phyloP scores from a whole-genome alignment of 2,888 invertebrate genomes.

The Philhelius pedissequus region DNA sequence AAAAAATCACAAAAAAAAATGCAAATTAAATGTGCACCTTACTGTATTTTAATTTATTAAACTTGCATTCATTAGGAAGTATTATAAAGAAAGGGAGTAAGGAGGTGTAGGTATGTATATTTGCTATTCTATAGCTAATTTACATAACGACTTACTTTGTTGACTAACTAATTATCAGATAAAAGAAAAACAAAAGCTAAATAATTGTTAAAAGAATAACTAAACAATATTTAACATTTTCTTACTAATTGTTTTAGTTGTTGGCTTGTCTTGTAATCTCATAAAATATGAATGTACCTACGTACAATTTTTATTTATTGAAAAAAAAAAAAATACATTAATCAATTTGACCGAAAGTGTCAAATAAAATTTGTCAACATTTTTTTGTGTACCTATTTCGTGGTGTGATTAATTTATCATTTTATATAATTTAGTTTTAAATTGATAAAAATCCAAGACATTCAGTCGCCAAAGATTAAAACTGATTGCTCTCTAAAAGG shows the following conservation, averaged over 20 bases:
- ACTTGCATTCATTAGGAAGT: constrained; percentile 37
- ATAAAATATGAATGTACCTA: too few relatives aligned
- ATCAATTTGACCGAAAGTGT: constrained; percentile 13
- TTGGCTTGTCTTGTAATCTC: neutral
- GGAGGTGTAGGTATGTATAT: neutral
- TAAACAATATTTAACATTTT: constrained; percentile 18
- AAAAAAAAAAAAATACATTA: neutral
- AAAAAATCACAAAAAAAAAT: neutral
- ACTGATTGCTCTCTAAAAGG: constrained; percentile 21
- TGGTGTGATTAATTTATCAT: neutral
- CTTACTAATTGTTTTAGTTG: neutral
- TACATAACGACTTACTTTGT: constrained; percentile 59
- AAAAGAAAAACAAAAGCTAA: constrained; percentile 1
- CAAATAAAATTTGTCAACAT: constrained; percentile 21
- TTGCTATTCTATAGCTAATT: constrained; percentile 48
- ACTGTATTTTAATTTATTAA: constrained; percentile 10
- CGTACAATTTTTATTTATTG: neutral
- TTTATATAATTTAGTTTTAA: neutral
- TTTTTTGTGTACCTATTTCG: neutral
- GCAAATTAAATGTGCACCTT: neutral
- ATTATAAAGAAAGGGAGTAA: neutral
- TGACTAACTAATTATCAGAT: constrained; percentile 44
- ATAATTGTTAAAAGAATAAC: neutral
- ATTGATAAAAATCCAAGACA: constrained; percentile 44
- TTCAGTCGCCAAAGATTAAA: constrained; percentile 46